These are phyloP conservation scores for Ypsolopha scabrella DNA, from an alignment of 2,888 invertebrate species.

Conservation along the genomic window DNA sequence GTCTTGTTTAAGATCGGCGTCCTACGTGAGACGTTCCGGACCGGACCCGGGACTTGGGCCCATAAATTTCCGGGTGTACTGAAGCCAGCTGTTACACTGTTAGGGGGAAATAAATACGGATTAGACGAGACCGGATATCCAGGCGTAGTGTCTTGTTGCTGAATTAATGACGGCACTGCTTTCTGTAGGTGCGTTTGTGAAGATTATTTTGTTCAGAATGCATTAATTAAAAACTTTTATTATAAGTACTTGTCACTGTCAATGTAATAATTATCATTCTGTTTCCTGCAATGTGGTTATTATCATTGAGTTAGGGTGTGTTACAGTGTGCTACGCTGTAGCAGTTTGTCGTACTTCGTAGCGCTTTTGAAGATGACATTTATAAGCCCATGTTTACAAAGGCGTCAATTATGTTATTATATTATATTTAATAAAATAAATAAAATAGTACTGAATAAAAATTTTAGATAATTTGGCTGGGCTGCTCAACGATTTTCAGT, in stretches of 20 bases:
- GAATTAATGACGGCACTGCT: constrained; percentile 39
- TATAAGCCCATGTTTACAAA: too few relatives aligned
- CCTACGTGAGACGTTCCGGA: neutral
- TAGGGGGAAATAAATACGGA: constrained; percentile 63
- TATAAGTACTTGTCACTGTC: too few relatives aligned
- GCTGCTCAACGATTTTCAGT: neutral
- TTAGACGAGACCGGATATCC: constrained; percentile 17
- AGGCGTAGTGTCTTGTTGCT: constrained; percentile 12
- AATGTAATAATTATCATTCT: too few relatives aligned
- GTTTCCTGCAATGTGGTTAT: too few relatives aligned
- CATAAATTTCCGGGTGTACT: constrained; percentile 58
- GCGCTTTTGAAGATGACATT: too few relatives aligned
- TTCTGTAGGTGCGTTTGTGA: constrained; percentile 3
- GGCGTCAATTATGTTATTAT: too few relatives aligned
- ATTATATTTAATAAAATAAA: too few relatives aligned
- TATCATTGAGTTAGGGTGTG: too few relatives aligned
- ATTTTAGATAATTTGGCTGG: neutral
- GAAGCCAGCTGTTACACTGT: constrained; percentile 61
- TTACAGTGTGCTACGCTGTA: too few relatives aligned
- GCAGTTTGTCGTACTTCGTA: too few relatives aligned
- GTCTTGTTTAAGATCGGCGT: constrained; percentile 3
- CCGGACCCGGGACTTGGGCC: constrained; percentile 25
- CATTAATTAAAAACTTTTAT: too few relatives aligned
- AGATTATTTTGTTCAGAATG: neutral
- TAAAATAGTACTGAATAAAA: too few relatives aligned